Conservation (phyloP, 2,888 invertebrate species). For the Caenorhabditis sp. region DNA sequence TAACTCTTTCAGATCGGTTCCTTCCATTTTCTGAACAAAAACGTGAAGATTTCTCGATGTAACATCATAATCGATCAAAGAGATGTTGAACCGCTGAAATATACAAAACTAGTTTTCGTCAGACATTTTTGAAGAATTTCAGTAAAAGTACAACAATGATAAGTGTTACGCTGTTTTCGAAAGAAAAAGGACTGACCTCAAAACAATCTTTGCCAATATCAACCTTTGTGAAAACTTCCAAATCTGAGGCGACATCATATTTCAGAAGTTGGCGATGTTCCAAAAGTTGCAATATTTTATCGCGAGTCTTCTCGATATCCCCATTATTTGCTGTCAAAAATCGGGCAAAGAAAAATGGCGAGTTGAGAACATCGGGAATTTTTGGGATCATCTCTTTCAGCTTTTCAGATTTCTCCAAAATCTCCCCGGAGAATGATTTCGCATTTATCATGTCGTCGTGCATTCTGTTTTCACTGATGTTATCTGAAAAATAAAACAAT, state of each 20-base stretch:
- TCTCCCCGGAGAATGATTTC: slow-evolving; percentile 41
- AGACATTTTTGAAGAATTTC: neutral
- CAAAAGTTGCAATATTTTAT: slow-evolving; percentile 29
- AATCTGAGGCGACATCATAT: slow-evolving; percentile 51
- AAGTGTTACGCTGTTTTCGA: neutral
- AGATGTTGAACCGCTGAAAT: slow-evolving; percentile 64
- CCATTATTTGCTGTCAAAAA: slow-evolving; percentile 56
- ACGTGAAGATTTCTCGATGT: slow-evolving; percentile 62
- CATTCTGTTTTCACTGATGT: too few relatives aligned
- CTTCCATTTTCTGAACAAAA: slow-evolving; percentile 66
- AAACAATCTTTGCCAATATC: slow-evolving; percentile 54
- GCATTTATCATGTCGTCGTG: slow-evolving; percentile 42
- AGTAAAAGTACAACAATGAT: neutral
- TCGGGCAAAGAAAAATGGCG: slow-evolving; percentile 61
- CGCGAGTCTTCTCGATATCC: slow-evolving; percentile 41
- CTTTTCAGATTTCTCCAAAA: slow-evolving; percentile 42
- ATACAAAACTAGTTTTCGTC: too few relatives aligned
- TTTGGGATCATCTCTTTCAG: slow-evolving; percentile 39
- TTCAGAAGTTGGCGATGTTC: slow-evolving; percentile 36
- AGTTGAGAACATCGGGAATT: slow-evolving; percentile 33
- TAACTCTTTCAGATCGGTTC: slow-evolving; percentile 64
- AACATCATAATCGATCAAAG: slow-evolving; percentile 48
- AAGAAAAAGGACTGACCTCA: slow-evolving; percentile 41
- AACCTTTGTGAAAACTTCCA: slow-evolving; percentile 44
- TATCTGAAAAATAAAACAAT: too few relatives aligned